Percentiles rank a stretch among this genome's conserved stretches.
phyloP scores from a whole-genome alignment of 2,888 invertebrate genomes.

The Erebia ligea region DNA sequence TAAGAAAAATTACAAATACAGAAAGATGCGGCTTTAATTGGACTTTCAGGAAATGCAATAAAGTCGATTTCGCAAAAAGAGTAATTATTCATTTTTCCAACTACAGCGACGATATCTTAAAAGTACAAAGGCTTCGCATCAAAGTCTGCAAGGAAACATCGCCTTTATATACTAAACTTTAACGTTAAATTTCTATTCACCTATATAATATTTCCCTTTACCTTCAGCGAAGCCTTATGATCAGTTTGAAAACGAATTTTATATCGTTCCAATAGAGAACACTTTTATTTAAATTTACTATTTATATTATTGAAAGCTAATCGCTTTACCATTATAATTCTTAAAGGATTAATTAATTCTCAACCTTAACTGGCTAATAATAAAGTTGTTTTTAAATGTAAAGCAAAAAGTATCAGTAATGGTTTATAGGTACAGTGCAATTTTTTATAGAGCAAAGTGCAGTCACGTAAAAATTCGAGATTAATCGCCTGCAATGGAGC shows the following conservation, averaged over 20 bases:
- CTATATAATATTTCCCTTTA: not conserved
- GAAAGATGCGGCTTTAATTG: no score
- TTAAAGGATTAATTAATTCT: not conserved
- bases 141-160: not conserved
- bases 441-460: conserved; percentile 8
- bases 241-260: not conserved
- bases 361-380: not conserved
- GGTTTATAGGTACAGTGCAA: conserved; percentile 1
- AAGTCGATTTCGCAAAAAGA: no score
- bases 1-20: no score
- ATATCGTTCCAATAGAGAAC: not conserved
- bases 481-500: conserved; percentile 22
- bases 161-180: not conserved
- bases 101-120: no score
- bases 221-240: not conserved
- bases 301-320: conserved; percentile 9
- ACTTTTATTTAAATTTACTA: not conserved
- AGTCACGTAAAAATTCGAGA: conserved; percentile 23
- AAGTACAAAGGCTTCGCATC: not conserved
- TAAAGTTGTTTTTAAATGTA: not conserved
- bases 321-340: conserved; percentile 2
- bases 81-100: no score
- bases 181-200: not conserved
- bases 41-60: no score
- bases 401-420: not conserved